A percentile compares a stretch with the other conserved stretches of the same genome.
Conservation (phyloP, 1,140 invertebrate species). For the Drosophila kurseongensis region DNA sequence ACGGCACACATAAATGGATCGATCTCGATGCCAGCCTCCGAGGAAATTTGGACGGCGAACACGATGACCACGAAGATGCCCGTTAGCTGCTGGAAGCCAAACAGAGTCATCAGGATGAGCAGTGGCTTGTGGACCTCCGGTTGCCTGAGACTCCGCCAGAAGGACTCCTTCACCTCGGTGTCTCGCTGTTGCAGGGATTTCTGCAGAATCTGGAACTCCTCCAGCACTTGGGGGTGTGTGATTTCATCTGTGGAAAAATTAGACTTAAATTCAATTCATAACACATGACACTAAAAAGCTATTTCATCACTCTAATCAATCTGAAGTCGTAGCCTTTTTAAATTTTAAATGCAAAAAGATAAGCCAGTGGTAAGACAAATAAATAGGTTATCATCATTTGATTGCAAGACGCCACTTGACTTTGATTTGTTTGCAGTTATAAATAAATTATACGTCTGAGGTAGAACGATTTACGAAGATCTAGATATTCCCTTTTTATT, state of each 20-base stretch:
- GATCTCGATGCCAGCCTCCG: conserved; percentile 86
- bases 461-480: not conserved
- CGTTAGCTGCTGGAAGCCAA: conserved; percentile 92
- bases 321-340: conserved; percentile 2
- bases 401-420: conserved; percentile 20
- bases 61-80: conserved; percentile 92
- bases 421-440: conserved; percentile 25
- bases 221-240: conserved; percentile 81
- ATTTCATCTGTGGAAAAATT: conserved; percentile 53
- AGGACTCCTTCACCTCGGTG: conserved; percentile 69
- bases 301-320: conserved; percentile 1
- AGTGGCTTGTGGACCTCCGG: conserved; percentile 88
- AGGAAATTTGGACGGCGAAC: conserved; percentile 89
- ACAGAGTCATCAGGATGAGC: conserved; percentile 87
- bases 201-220: conserved; percentile 69
- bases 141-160: conserved; percentile 46
- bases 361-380: conserved; percentile 1
- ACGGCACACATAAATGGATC: conserved; percentile 87
- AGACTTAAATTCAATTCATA: no score
- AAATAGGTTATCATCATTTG: conserved; percentile 11
- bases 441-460: not conserved
- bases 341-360: conserved; percentile 11
- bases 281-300: not conserved
- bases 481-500: not conserved
- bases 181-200: conserved; percentile 68